Evolutionary conservation across 2,113 vertebrate genomes (phyloP).

Genomic region (Pituophis catenifer): DNA sequence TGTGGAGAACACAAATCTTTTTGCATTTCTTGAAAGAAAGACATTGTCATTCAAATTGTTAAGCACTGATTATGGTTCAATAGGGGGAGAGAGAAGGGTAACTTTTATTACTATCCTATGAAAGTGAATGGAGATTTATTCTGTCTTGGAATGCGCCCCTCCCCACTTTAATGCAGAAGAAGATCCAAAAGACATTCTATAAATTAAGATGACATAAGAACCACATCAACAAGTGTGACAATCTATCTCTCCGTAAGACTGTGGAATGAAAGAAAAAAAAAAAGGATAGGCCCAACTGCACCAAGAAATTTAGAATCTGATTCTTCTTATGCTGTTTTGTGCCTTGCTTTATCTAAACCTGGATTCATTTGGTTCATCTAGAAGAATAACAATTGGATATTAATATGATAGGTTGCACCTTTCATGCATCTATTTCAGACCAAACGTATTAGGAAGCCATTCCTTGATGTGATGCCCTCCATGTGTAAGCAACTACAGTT

Average conservation of each 20-base stretch:
- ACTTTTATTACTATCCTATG: constrained; percentile 31
- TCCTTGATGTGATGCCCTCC: neutral
- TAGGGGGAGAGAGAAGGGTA: constrained; percentile 13
- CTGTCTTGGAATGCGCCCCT: constrained; percentile 5
- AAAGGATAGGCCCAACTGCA: neutral
- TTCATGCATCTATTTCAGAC: neutral
- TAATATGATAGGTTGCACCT: neutral
- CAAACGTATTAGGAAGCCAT: neutral
- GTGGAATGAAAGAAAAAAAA: neutral
- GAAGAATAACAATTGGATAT: neutral
- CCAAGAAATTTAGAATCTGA: neutral
- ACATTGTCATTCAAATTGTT: constrained; percentile 36
- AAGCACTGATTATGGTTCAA: constrained; percentile 40
- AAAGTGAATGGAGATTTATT: constrained; percentile 47
- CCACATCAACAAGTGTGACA: neutral
- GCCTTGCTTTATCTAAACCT: neutral
- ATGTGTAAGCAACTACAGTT: neutral
- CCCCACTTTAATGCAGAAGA: constrained; percentile 42
- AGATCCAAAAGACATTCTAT: constrained; percentile 29
- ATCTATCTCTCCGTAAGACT: constrained; percentile 3
- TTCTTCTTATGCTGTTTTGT: neutral
- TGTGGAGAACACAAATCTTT: constrained; percentile 12
- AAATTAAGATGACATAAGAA: constrained; percentile 44
- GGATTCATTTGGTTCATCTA: neutral
- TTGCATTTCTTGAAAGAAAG: constrained; percentile 27